These are phyloP conservation scores for Agrilus planipennis DNA, from an alignment of 1,140 invertebrate species.

Conservation along the genomic window DNA sequence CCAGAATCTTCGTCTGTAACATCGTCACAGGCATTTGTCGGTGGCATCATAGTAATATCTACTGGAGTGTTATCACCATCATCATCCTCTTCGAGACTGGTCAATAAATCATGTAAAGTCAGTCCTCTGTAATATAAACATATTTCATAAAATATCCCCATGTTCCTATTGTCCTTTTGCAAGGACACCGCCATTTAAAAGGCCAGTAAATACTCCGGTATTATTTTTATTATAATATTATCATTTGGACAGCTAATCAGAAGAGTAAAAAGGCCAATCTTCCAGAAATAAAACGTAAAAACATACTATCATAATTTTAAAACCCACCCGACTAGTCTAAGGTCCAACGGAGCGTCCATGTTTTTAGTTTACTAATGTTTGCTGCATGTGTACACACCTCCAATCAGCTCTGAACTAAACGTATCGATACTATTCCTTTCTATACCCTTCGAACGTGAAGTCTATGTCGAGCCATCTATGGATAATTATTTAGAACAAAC, in stretches of 20 bases:
- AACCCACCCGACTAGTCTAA: no score
- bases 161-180: background rate
- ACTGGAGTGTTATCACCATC: conserved; percentile 2
- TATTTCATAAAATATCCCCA: background rate
- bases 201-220: background rate
- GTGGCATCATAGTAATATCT: conserved; percentile 9
- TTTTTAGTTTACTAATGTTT: no score
- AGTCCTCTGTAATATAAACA: conserved; percentile 2
- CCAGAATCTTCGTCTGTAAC: conserved; percentile 9
- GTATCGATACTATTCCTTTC: background rate
- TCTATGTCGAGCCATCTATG: no score
- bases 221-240: background rate
- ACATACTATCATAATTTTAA: no score
- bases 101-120: conserved; percentile 10
- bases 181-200: background rate
- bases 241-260: background rate
- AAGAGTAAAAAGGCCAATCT: background rate
- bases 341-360: no score
- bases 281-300: background rate
- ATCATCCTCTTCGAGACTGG: conserved; percentile 8
- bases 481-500: background rate
- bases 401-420: background rate
- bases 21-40: conserved; percentile 1
- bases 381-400: background rate
- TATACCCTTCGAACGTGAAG: no score